Conservation (phyloP, 2,797 vertebrate species). For the Hephaestus fuliginosus region DNA sequence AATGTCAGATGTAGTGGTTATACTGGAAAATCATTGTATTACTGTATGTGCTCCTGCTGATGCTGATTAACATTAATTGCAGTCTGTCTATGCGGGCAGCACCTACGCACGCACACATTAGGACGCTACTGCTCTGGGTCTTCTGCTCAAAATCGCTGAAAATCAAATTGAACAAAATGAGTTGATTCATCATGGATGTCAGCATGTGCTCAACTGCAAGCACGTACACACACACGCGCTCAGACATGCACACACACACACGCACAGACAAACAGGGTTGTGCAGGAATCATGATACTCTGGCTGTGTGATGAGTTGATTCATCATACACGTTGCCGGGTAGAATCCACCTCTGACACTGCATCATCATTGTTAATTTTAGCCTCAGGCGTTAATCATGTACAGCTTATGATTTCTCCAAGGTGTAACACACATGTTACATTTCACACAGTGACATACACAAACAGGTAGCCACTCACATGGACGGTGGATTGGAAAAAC, state of each 20-base stretch:
- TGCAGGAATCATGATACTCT: constrained; percentile 27
- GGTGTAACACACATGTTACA: not conserved
- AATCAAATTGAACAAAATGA: constrained; percentile 65
- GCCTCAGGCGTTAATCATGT: not conserved
- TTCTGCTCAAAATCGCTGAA: constrained; percentile 42
- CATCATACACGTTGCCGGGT: constrained; percentile 22
- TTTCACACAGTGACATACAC: constrained; percentile 17
- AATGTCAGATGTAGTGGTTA: constrained; percentile 45
- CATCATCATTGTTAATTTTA: constrained; percentile 7
- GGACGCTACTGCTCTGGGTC: constrained; percentile 29
- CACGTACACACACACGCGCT: not conserved
- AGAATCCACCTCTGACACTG: constrained; percentile 29
- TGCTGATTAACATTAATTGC: constrained; percentile 48
- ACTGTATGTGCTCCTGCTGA: constrained; percentile 27
- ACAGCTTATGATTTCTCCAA: constrained; percentile 18
- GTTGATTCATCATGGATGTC: constrained; percentile 62
- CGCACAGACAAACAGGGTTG: not conserved
- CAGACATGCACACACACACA: not conserved
- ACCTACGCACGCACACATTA: constrained; percentile 22
- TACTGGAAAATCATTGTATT: constrained; percentile 31
- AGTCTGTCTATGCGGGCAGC: not conserved
- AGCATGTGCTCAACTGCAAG: constrained; percentile 15
- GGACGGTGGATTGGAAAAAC: constrained; percentile 19
- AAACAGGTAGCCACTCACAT: constrained; percentile 9
- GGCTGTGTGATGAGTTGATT: constrained; percentile 33